A percentile compares a stretch with the other conserved stretches of the same genome.
Conservation (phyloP, 2,113 vertebrate species). For the Neomonachus schauinslandi region DNA sequence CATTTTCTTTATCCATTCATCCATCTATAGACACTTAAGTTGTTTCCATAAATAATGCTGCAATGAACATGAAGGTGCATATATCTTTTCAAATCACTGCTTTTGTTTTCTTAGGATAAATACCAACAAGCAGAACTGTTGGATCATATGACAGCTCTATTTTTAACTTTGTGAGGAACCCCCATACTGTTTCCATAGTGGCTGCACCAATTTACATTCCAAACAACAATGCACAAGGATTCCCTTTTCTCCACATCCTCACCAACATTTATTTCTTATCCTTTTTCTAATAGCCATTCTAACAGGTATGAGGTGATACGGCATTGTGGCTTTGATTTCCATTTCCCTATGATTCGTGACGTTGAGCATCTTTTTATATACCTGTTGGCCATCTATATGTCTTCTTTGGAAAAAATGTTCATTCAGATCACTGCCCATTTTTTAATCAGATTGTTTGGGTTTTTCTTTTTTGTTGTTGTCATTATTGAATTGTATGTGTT, state of each 20-base stretch:
- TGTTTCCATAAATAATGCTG: neutral
- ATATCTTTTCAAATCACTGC: neutral
- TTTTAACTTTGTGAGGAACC: neutral
- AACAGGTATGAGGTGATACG: neutral
- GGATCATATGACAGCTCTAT: neutral
- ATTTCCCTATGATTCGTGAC: neutral
- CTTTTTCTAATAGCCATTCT: neutral
- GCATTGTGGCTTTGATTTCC: neutral
- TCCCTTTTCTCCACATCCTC: neutral
- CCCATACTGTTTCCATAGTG: neutral
- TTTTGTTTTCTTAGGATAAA: neutral
- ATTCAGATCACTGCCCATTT: neutral
- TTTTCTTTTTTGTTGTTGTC: neutral
- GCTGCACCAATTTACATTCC: neutral
- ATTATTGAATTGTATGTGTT: neutral
- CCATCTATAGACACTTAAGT: neutral
- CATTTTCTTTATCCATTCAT: neutral
- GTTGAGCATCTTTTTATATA: neutral
- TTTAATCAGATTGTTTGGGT: neutral
- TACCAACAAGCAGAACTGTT: neutral
- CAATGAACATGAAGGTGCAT: neutral
- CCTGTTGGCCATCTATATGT: neutral
- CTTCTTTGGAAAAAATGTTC: neutral
- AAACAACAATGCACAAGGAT: too few relatives aligned
- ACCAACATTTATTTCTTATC: neutral